Percentiles rank a stretch among this genome's conserved stretches.
phyloP scores from a whole-genome alignment of 2,113 vertebrate genomes.

The Calonectris borealis region DNA sequence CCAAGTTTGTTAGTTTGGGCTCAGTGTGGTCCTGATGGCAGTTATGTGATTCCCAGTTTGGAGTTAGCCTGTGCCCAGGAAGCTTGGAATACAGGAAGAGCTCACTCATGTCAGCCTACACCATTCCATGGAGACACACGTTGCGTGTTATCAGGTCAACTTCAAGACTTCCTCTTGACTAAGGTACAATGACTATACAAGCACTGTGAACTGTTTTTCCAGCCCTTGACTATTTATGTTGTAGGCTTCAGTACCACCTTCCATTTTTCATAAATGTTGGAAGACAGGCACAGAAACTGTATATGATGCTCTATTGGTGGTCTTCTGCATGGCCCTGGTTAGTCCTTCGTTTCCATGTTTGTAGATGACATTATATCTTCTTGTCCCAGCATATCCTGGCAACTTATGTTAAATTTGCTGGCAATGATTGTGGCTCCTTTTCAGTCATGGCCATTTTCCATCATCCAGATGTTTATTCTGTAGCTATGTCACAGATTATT shows the following conservation, averaged over 20 bases:
- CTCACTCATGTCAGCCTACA: not conserved
- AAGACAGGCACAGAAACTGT: not conserved
- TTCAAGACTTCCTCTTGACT: not conserved
- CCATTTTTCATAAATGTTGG: not conserved
- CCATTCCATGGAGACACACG: not conserved
- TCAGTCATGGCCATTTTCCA: not conserved
- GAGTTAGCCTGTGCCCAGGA: not conserved
- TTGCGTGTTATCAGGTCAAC: not conserved
- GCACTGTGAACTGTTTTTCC: not conserved
- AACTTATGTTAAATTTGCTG: not conserved
- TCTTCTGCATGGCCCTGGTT: not conserved
- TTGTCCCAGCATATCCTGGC: not conserved
- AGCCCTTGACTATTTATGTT: not conserved
- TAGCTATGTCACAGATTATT: not conserved
- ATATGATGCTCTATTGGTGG: not conserved
- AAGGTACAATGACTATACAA: not conserved
- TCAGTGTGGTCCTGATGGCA: not conserved
- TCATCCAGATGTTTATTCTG: not conserved
- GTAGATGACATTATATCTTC: not conserved
- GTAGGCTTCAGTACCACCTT: not conserved
- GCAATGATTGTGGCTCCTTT: not conserved
- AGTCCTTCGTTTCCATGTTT: not conserved
- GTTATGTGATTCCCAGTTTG: not conserved
- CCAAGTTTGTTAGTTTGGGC: not conserved
- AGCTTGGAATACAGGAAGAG: not conserved